These are phyloP conservation scores for Laothoe populi DNA, from an alignment of 2,888 invertebrate species.

Conservation along the genomic window DNA sequence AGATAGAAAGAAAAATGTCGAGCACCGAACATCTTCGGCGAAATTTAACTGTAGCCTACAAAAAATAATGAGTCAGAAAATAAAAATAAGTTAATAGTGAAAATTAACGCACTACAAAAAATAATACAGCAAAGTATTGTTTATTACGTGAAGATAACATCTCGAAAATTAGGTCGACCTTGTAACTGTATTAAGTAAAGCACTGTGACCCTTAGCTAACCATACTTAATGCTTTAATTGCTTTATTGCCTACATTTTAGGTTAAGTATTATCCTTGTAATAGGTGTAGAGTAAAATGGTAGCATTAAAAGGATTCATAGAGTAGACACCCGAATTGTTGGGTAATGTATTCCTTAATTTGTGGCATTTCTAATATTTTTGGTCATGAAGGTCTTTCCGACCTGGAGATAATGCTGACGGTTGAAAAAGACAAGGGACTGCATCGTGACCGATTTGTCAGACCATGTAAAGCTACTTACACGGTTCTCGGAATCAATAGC, in stretches of 20 bases:
- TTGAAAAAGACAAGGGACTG: no score
- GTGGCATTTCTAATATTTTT: background rate
- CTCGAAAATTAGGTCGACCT: constrained; percentile 1
- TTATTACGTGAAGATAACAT: background rate
- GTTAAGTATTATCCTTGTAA: background rate
- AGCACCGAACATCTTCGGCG: no score
- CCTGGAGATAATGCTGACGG: no score
- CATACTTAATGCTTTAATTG: constrained; percentile 8
- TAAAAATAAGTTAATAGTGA: background rate
- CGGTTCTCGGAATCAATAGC: no score
- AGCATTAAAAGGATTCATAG: background rate
- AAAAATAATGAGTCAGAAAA: no score
- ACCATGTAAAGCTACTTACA: no score
- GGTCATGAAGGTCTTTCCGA: no score
- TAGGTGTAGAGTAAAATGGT: background rate
- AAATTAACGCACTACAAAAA: no score
- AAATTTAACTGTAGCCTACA: no score
- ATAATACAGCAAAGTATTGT: background rate
- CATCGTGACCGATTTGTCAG: no score
- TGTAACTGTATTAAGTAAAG: constrained; percentile 10
- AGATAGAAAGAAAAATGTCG: no score
- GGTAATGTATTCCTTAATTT: background rate
- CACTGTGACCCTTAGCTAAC: constrained; percentile 13
- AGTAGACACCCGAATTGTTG: background rate
- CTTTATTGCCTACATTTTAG: constrained; percentile 17